These are phyloP conservation scores for Australoheros facetus DNA, from an alignment of 2,797 vertebrate genomes.

Conservation along the genomic window DNA sequence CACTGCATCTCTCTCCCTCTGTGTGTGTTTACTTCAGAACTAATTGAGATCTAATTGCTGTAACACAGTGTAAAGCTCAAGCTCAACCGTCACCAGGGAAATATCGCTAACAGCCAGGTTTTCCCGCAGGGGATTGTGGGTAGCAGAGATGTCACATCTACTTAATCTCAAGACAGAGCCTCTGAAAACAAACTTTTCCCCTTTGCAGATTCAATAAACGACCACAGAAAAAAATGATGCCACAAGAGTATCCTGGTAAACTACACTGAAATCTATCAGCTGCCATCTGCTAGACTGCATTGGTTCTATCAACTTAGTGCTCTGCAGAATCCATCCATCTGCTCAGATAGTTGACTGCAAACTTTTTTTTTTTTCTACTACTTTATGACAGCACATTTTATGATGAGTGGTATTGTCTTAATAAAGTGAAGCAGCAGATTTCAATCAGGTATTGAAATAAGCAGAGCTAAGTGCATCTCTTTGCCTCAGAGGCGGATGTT, in stretches of 20 bases:
- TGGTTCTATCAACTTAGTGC: slow-evolving; percentile 26
- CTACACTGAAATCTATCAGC: neutral
- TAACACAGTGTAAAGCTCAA: slow-evolving; percentile 64
- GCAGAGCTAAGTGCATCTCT: slow-evolving; percentile 60
- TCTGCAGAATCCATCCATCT: slow-evolving; percentile 39
- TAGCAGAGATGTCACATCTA: slow-evolving; percentile 70
- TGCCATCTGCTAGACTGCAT: slow-evolving; percentile 18
- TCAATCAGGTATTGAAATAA: slow-evolving; percentile 60
- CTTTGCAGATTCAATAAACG: slow-evolving; percentile 19
- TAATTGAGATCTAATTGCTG: slow-evolving; percentile 80
- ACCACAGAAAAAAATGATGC: neutral
- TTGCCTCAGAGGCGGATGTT: slow-evolving; percentile 59
- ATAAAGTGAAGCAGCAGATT: slow-evolving; percentile 53
- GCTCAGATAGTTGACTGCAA: slow-evolving; percentile 1
- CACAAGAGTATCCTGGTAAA: neutral
- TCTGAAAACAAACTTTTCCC: slow-evolving; percentile 57
- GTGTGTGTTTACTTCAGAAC: slow-evolving; percentile 70
- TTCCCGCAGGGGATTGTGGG: slow-evolving; percentile 68
- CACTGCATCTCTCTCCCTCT: slow-evolving; percentile 4
- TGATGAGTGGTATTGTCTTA: slow-evolving; percentile 40
- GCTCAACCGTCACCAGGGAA: slow-evolving; percentile 66
- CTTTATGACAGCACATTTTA: slow-evolving; percentile 17
- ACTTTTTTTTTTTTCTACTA: neutral
- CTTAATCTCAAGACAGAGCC: slow-evolving; percentile 59
- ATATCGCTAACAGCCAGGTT: slow-evolving; percentile 64